phyloP scores from a whole-genome alignment of 1,140 invertebrate species.

The Bombyx mori region DNA sequence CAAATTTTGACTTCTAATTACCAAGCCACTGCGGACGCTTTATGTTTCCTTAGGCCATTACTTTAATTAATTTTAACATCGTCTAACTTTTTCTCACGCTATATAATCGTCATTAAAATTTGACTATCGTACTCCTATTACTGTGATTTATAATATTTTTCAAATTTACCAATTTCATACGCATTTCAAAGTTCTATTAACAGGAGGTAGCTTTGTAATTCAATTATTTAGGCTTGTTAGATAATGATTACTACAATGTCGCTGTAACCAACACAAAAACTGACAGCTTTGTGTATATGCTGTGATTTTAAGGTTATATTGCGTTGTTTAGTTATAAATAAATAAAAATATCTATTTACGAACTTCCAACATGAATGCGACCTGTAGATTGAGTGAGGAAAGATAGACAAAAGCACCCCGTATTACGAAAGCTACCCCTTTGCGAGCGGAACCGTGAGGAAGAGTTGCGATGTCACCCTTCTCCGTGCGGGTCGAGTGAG shows the following conservation, averaged over 20 bases:
- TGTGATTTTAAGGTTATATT: too few species aligned
- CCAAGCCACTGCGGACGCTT: constrained; percentile 38
- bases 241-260: too few species aligned
- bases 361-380: not conserved
- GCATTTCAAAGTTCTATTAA: constrained; percentile 15
- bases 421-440: constrained; percentile 40
- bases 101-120: constrained; percentile 28
- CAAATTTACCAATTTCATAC: constrained; percentile 45
- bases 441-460: constrained; percentile 41
- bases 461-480: constrained; percentile 61
- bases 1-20: constrained; percentile 54
- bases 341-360: not conserved
- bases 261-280: too few species aligned
- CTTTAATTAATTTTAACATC: constrained; percentile 54
- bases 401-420: constrained; percentile 19
- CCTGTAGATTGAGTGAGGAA: constrained; percentile 16
- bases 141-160: constrained; percentile 57
- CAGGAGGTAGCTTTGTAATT: too few species aligned
- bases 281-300: too few species aligned
- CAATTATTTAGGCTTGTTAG: too few species aligned
- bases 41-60: constrained; percentile 58
- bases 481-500: constrained; percentile 35
- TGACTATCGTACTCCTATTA: constrained; percentile 36
- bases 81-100: constrained; percentile 50
- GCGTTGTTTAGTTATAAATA: not conserved